These are phyloP conservation scores for Pachyrhynchus sulphureomaculatus DNA, from an alignment of 1,140 invertebrate species.

Conservation along the genomic window DNA sequence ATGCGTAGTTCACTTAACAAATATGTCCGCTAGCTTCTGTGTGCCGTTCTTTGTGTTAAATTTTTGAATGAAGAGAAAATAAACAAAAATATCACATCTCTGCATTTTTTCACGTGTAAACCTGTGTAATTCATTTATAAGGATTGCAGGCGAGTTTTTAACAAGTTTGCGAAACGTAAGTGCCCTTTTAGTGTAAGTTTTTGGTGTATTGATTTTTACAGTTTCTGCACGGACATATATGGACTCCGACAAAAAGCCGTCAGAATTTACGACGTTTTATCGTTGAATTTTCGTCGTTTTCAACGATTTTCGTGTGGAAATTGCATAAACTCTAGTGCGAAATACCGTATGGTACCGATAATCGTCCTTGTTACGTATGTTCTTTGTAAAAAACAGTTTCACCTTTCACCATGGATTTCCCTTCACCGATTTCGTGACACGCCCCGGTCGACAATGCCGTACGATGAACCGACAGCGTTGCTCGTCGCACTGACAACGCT, in stretches of 20 bases:
- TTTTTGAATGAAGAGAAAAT: too few relatives aligned
- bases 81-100: too few relatives aligned
- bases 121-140: too few relatives aligned
- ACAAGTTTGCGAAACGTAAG: constrained; percentile 16
- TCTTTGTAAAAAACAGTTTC: neutral
- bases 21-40: too few relatives aligned
- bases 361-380: neutral
- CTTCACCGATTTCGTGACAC: constrained; percentile 4
- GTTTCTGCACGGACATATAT: constrained; percentile 19
- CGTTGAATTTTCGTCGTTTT: constrained; percentile 14
- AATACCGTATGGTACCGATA: constrained; percentile 1
- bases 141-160: constrained; percentile 3
- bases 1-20: too few relatives aligned
- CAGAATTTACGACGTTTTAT: neutral
- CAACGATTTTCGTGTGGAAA: constrained; percentile 1
- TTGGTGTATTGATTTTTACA: constrained; percentile 31
- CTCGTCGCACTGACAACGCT: too few relatives aligned
- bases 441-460: constrained; percentile 3
- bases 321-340: constrained; percentile 6
- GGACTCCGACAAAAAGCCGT: constrained; percentile 19
- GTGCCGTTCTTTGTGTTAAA: too few relatives aligned
- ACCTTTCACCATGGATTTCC: neutral
- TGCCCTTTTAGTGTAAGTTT: constrained; percentile 11
- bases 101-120: too few relatives aligned
- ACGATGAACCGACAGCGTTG: neutral